These are phyloP conservation scores for Zygothrica quintamaculata DNA, from an alignment of 2,888 invertebrate species.

Conservation along the genomic window DNA sequence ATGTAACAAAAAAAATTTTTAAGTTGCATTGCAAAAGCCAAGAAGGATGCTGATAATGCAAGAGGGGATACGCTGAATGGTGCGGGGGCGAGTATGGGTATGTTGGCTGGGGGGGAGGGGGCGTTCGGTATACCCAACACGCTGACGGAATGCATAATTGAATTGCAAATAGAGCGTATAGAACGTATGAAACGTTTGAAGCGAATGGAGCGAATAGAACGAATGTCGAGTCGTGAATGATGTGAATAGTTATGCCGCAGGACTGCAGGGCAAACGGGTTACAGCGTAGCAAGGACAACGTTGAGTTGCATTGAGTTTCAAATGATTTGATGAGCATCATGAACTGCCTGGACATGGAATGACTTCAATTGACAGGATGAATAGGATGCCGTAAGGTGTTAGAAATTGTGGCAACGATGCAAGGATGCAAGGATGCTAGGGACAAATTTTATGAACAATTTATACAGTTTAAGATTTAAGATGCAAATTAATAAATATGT, in stretches of 20 bases:
- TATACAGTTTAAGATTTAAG: too few relatives aligned
- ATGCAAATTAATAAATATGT: too few relatives aligned
- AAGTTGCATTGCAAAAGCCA: slow-evolving; percentile 38
- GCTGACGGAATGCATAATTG: slow-evolving; percentile 73
- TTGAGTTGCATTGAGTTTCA: too few relatives aligned
- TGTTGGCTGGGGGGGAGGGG: not conserved
- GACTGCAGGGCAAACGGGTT: slow-evolving; percentile 27
- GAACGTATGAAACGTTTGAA: slow-evolving; percentile 32
- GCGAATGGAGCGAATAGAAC: slow-evolving; percentile 34
- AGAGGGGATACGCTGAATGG: too few relatives aligned
- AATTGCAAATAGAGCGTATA: slow-evolving; percentile 62
- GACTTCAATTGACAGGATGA: too few relatives aligned
- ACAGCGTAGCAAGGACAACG: slow-evolving; percentile 9
- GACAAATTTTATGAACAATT: too few relatives aligned
- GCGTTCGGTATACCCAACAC: slow-evolving; percentile 44
- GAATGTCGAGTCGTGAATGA: slow-evolving; percentile 42
- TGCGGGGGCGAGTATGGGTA: too few relatives aligned
- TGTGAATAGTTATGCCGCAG: slow-evolving; percentile 28
- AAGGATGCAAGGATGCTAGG: too few relatives aligned
- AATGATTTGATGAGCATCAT: not conserved
- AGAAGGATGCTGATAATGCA: slow-evolving; percentile 1
- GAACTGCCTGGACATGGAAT: too few relatives aligned
- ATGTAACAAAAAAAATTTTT: slow-evolving; percentile 65
- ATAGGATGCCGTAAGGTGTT: too few relatives aligned
- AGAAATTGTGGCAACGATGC: too few relatives aligned